Base-by-base conservation (phyloP, 2,888 invertebrate genomes). In the Podotricha telesiphe region DNA sequence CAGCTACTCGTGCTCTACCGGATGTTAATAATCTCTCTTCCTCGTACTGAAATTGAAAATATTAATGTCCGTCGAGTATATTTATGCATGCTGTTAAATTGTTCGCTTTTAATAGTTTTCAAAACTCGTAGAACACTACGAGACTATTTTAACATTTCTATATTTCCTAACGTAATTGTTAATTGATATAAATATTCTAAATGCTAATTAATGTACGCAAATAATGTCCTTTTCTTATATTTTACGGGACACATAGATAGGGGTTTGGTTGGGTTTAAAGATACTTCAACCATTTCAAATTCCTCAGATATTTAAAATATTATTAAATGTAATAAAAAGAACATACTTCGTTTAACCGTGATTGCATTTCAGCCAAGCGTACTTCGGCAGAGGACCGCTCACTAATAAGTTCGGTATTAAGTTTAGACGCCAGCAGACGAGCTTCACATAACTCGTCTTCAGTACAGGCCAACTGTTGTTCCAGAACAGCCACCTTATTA, bases 401-500 rank as follows among this genome's bases (percentile, higher is more conserved):
- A 47, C 98, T 97, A 47, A 97, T 96, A n/a, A 98, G 93, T 86
- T 98, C 98, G 0, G 98, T 97, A 88, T 97, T 97, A 1, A 97
- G 93, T 82, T 97, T 96, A 47, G 97, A 97, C 19, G 96, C 94
- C 80, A 97, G 96, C 65, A 98, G 87, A 65, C 97, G 94, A 0
- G 97, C 94, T 82, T 98, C 97, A 50, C 97, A 97, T 42, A 98
- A 90, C 83, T 98, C 97, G 85, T 98, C 98, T 83, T 98, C 98
- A 80, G 98, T 94, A 74, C 96, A 96, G 69, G 96, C 96, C 72
- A 97, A 95, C 87, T 98, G 97, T 81, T 97, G 96, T 81, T 98
- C 97, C 73, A 98, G 85, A 15, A 95, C 94, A 0, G 96, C 95
- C 56, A 97, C 94, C 82, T 96, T 96, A 69, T 93, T 94, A 80